Conservation (phyloP, 1,140 invertebrate genomes). For the Liolophura sinensis region DNA sequence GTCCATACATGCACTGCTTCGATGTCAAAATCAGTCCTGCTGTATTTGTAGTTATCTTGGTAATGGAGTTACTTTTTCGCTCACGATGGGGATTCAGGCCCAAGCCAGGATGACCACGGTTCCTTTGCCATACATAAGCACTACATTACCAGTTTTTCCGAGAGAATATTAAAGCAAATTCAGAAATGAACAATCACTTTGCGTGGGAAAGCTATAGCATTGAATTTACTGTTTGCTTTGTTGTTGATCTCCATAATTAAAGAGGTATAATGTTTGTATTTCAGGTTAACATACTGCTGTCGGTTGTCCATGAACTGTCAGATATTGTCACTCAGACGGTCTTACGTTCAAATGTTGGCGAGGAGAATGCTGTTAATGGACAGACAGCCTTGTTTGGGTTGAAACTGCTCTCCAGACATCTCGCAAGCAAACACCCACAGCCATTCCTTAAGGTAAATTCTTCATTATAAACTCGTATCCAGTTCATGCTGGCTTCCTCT, state of each 20-base stretch:
- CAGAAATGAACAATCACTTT: not conserved
- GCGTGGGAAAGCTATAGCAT: not conserved
- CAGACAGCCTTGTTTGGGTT: slow-evolving; percentile 80
- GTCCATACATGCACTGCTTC: too few species aligned
- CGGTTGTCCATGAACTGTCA: slow-evolving; percentile 66
- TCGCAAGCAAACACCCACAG: slow-evolving; percentile 52
- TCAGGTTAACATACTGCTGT: slow-evolving; percentile 63
- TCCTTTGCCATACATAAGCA: not conserved
- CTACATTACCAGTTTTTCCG: too few species aligned
- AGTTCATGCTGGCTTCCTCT: too few species aligned
- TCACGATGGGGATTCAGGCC: not conserved
- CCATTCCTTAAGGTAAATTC: slow-evolving; percentile 41
- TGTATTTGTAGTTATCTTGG: too few species aligned
- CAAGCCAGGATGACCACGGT: not conserved
- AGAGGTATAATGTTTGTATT: slow-evolving; percentile 4
- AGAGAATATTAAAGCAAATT: too few species aligned
- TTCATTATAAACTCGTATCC: not conserved
- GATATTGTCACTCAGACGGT: slow-evolving; percentile 63
- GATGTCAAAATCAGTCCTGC: too few species aligned
- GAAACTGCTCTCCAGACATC: slow-evolving; percentile 75
- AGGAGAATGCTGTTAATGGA: slow-evolving; percentile 64
- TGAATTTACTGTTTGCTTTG: not conserved
- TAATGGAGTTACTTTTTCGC: too few species aligned
- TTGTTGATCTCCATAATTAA: too few species aligned
- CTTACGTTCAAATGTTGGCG: slow-evolving; percentile 14